Evolutionary conservation across 30 jellyfish, hydroid and myxozoan genomes (phyloP).

Genomic region (Cassiopea xamachana): DNA sequence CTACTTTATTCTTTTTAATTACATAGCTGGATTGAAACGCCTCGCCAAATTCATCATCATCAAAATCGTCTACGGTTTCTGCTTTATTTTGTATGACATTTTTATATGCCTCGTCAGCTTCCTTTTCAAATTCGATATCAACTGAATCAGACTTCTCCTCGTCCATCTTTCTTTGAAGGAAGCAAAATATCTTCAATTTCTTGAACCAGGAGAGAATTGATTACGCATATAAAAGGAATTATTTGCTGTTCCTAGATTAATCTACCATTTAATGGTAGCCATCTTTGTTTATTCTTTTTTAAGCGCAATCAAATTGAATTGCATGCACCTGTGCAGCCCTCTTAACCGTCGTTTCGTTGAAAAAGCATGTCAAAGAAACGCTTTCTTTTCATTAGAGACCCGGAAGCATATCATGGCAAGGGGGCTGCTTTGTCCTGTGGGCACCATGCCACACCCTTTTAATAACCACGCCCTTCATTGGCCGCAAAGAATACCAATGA

Average conservation of each 20-base stretch:
- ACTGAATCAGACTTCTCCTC: conserved; percentile 13
- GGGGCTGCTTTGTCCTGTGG: too few relatives aligned
- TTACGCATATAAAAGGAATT: too few relatives aligned
- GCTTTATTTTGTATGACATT: conserved; percentile 31
- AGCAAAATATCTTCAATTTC: too few relatives aligned
- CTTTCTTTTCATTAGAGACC: too few relatives aligned
- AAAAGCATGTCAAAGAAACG: too few relatives aligned
- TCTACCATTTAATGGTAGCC: not conserved
- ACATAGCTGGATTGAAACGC: conserved; percentile 36
- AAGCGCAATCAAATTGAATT: not conserved
- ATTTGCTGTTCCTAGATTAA: too few relatives aligned
- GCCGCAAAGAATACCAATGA: too few relatives aligned
- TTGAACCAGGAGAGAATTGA: too few relatives aligned
- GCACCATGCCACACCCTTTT: too few relatives aligned
- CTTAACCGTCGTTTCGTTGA: too few relatives aligned
- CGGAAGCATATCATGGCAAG: too few relatives aligned
- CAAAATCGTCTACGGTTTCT: conserved; percentile 29
- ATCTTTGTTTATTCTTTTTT: not conserved
- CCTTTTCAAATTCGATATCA: conserved; percentile 59
- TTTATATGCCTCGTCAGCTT: conserved; percentile 78
- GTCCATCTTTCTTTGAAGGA: not conserved
- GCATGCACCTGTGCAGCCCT: conserved; percentile 6
- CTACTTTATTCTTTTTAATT: not conserved
- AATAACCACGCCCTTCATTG: too few relatives aligned
- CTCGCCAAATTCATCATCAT: conserved; percentile 75